A percentile compares a stretch with the other conserved stretches of the same genome.
Evolutionary conservation across 2,113 vertebrate species (phyloP).

Genomic region (Muntiacus reevesi): DNA sequence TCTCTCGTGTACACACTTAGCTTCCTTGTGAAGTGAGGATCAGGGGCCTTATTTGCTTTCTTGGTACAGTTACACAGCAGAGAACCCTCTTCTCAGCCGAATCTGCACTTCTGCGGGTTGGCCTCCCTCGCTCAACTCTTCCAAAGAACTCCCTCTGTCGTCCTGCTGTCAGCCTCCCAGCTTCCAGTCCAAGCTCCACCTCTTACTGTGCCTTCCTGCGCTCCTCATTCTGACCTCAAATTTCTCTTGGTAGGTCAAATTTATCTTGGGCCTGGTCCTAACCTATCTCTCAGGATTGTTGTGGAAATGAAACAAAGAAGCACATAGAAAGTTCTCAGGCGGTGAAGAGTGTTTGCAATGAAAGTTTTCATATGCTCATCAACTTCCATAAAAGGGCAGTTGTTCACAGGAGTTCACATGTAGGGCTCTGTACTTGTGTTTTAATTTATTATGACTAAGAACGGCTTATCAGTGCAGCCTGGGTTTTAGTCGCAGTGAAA

Average conservation of each 20-base stretch:
- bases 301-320: not conserved
- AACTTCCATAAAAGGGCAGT: not conserved
- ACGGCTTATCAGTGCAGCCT: not conserved
- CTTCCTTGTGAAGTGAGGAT: not conserved
- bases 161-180: rapidly evolving
- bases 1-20: not conserved
- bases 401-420: not conserved
- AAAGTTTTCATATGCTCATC: not conserved
- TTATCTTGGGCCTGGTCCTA: not conserved
- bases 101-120: not conserved
- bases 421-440: not conserved
- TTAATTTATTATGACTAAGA: not conserved
- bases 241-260: not conserved
- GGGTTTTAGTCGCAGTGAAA: not conserved
- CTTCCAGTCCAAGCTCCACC: not conserved
- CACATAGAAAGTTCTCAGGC: not conserved
- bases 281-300: not conserved
- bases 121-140: rapidly evolving
- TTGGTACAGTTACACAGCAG: not conserved
- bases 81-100: not conserved
- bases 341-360: not conserved
- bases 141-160: not conserved
- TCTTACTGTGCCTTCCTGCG: not conserved
- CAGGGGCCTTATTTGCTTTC: not conserved
- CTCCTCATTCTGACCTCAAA: not conserved